Evolutionary conservation across 2,888 invertebrate species (phyloP), one percentile per base, ranked within the genome.

Genomic region (Meta bourneti): DNA sequence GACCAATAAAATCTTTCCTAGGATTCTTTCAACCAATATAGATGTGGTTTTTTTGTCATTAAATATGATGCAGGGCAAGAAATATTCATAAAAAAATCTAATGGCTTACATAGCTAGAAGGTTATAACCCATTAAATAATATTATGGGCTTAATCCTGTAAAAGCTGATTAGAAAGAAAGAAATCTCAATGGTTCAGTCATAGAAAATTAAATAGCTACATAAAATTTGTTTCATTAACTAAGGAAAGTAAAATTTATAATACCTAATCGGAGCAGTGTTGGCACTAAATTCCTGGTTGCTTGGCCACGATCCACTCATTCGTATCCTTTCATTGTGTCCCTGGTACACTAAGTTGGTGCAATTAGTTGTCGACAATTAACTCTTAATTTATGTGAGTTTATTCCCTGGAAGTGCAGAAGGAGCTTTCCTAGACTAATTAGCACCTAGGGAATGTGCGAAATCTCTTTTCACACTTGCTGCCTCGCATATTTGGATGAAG

Each of bases 351-450:
- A 61, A 61, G 11, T 61, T 61, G 61, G 13, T 61, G 61, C 16
- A 61, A 61, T 61, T 61, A 61, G 61, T 6, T 61, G 61, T 61
- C 61, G 61, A 61, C 61, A 19, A 78, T 78, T 78, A 52, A 16
- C 78, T 49, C 52, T 52, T 52, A 52, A 78, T 52, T 78, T 78
- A 52, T 52, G 51, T 6, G 52, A 52, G 51, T 78, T 78, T 52
- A 13, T 34, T 78, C 49, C 78, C 20, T n/a, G 78, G 52, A n/a
- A 51, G 78, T n/a, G n/a, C 52, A 78, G 78, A 51, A 78, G 51
- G 78, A 78, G 78, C 78, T 51, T 52, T 78, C 52, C n/a, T 51
- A 19, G 8, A 2, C 52, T 52, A 52, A 78, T 52, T 78, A 52
- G 78, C n/a, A 52, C n/a, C 49, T 7, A 19, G 78, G 78, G 49